These are phyloP conservation scores for Berghia stephanieae DNA, from an alignment of 1,140 invertebrate genomes.

Conservation along the genomic window DNA sequence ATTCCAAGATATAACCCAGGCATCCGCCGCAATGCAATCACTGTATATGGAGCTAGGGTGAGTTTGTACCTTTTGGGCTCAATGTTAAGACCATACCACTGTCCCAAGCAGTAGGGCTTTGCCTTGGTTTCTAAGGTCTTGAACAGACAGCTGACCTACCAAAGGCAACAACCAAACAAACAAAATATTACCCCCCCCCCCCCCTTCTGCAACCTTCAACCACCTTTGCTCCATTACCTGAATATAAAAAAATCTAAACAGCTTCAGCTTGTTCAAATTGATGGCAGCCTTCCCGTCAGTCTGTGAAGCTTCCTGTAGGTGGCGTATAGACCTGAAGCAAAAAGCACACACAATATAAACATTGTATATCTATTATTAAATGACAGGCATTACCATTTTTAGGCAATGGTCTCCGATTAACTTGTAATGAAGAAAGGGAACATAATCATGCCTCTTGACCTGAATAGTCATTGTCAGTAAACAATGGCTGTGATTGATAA, in stretches of 20 bases:
- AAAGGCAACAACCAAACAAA: neutral
- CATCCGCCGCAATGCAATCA: too few relatives aligned
- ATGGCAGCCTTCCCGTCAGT: conserved; percentile 78
- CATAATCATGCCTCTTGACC: too few relatives aligned
- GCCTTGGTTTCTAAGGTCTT: neutral
- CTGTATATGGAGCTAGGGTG: neutral
- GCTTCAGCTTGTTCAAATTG: conserved; percentile 91
- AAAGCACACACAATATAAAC: neutral
- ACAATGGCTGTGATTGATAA: too few relatives aligned
- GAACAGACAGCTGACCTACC: neutral
- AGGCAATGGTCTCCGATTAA: too few relatives aligned
- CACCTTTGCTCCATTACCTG: conserved; percentile 76
- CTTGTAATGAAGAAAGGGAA: too few relatives aligned
- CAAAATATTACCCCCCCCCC: neutral
- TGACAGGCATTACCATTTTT: too few relatives aligned
- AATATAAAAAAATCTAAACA: conserved; percentile 97
- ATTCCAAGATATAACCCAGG: too few relatives aligned
- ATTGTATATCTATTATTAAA: too few relatives aligned
- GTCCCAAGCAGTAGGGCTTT: neutral
- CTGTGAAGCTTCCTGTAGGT: conserved; percentile 92
- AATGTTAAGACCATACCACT: neutral
- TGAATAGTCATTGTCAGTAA: too few relatives aligned
- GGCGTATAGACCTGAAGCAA: conserved; percentile 83
- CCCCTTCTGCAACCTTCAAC: neutral
- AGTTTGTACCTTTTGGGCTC: neutral